Evolutionary conservation across 2,113 vertebrate genomes (phyloP).

Genomic region (Engystomops pustulosus): DNA sequence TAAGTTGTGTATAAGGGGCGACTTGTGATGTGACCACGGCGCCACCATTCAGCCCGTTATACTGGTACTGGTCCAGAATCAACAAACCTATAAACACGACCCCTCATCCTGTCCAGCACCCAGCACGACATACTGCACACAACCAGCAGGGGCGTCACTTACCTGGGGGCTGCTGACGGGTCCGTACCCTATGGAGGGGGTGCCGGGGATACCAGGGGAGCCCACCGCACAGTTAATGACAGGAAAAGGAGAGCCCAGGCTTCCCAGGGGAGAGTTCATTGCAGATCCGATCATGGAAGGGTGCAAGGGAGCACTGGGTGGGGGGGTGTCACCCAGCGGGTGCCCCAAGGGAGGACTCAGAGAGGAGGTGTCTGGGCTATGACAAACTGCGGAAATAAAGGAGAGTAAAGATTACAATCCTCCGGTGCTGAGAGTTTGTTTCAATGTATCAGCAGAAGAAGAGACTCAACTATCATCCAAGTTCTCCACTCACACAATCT

Average conservation of each 20-base stretch:
- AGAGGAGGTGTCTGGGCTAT: constrained; percentile 90
- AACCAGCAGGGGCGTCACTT: too few species aligned
- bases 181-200: constrained; percentile 87
- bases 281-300: constrained; percentile 70
- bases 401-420: not conserved
- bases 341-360: constrained; percentile 78
- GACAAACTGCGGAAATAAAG: constrained; percentile 74
- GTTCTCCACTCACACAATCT: too few species aligned
- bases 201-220: constrained; percentile 87
- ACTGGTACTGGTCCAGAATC: too few species aligned
- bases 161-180: constrained; percentile 92
- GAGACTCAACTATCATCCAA: too few species aligned
- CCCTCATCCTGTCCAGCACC: too few species aligned
- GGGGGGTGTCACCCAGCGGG: constrained; percentile 75
- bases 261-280: constrained; percentile 80
- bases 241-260: constrained; percentile 86
- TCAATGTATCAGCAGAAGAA: too few species aligned
- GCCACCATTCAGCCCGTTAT: too few species aligned
- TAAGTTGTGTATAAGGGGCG: too few species aligned
- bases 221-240: constrained; percentile 92
- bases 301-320: constrained; percentile 72
- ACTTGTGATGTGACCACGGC: too few species aligned
- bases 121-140: too few species aligned
- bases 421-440: not conserved
- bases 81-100: too few species aligned